Evolutionary conservation across 2,113 vertebrate species (phyloP).

Genomic region (Grallaria varia): DNA sequence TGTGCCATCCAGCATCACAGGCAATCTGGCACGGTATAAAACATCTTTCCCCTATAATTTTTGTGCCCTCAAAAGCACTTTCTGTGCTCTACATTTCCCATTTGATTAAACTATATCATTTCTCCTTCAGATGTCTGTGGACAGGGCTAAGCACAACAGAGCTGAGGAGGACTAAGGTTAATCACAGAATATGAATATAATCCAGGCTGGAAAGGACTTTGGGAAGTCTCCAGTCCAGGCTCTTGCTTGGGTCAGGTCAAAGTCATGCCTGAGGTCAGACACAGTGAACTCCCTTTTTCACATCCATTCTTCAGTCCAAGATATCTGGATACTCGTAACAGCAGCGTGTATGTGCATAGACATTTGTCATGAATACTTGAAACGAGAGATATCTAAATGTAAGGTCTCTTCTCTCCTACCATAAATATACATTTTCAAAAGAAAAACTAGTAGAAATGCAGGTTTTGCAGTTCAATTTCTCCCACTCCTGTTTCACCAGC

Average conservation of each 20-base stretch:
- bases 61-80: not conserved
- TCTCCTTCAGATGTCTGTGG: not conserved
- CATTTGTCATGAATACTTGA: not conserved
- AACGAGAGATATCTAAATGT: not conserved
- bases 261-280: not conserved
- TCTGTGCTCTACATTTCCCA: not conserved
- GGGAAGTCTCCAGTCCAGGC: not conserved
- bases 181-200: not conserved
- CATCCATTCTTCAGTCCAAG: not conserved
- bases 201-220: not conserved
- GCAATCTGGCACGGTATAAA: not conserved
- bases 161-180: not conserved
- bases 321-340: not conserved
- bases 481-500: not conserved
- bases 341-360: not conserved
- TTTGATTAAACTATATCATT: not conserved
- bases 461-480: not conserved
- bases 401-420: not conserved
- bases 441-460: not conserved
- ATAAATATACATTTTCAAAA: not conserved
- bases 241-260: not conserved
- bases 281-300: not conserved
- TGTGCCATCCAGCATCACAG: not conserved
- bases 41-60: not conserved
- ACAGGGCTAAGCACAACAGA: not conserved